A percentile compares a stretch with the other conserved stretches of the same genome.
These are phyloP conservation scores for Bombus cullumanus DNA, from an alignment of 1,140 invertebrate species.

Conservation along the genomic window DNA sequence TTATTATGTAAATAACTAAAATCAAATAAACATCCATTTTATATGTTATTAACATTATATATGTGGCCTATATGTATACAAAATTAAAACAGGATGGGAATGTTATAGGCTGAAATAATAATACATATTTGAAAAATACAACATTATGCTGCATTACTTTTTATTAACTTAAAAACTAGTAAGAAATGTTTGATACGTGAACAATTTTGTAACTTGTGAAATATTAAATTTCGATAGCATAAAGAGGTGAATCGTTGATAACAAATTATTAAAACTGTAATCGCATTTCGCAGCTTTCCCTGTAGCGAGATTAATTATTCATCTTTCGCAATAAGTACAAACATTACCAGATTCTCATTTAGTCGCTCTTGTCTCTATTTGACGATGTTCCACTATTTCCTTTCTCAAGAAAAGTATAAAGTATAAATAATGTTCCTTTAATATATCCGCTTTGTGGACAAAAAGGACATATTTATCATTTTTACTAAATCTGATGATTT, in stretches of 20 bases:
- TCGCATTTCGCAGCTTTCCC: conserved; percentile 36
- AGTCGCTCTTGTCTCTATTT: not conserved
- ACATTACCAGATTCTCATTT: conserved; percentile 21
- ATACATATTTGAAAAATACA: conserved; percentile 55
- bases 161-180: conserved; percentile 69
- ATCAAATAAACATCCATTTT: conserved; percentile 2
- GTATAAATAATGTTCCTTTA: conserved; percentile 20
- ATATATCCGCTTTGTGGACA: not conserved
- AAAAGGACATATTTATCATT: conserved; percentile 7
- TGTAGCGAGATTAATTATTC: conserved; percentile 10
- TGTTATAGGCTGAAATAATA: conserved; percentile 46
- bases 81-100: conserved; percentile 22
- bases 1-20: not conserved
- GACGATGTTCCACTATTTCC: conserved; percentile 10
- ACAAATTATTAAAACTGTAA: conserved; percentile 48
- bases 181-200: conserved; percentile 55
- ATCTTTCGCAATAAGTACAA: conserved; percentile 45
- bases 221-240: conserved; percentile 37
- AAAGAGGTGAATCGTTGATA: conserved; percentile 34
- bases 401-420: conserved; percentile 5
- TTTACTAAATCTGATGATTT: conserved; percentile 16
- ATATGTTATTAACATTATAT: not conserved
- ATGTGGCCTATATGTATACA: not conserved
- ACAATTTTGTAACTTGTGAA: conserved; percentile 45
- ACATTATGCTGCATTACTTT: conserved; percentile 58